These are phyloP conservation scores for Luehdorfia chinensis DNA, from an alignment of 1,140 invertebrate species.

Conservation along the genomic window DNA sequence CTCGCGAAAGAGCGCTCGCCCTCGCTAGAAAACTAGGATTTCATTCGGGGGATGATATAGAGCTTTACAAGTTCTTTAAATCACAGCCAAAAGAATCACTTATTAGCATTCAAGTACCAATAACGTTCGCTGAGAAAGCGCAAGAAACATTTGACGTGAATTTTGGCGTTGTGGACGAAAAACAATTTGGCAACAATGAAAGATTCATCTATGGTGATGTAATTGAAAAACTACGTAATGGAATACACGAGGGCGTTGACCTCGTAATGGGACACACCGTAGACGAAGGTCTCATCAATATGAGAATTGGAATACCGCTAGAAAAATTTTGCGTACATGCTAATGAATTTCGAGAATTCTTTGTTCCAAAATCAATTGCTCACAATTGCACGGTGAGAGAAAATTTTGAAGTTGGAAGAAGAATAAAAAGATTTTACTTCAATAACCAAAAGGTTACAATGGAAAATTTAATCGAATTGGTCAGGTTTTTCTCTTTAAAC, in stretches of 20 bases:
- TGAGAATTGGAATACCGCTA: neutral
- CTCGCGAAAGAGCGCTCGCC: conserved; percentile 29
- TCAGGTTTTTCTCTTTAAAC: conserved; percentile 17
- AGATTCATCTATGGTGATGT: conserved; percentile 32
- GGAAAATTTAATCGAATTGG: conserved; percentile 18
- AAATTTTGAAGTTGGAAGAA: conserved; percentile 25
- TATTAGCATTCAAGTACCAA: conserved; percentile 12
- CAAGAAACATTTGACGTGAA: neutral
- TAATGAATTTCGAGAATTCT: conserved; percentile 27
- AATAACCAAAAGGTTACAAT: conserved; percentile 11
- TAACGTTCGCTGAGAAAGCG: conserved; percentile 22
- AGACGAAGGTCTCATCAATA: conserved; percentile 27
- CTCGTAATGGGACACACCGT: conserved; percentile 30
- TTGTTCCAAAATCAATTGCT: conserved; percentile 16
- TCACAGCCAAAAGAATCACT: conserved; percentile 25
- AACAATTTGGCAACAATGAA: conserved; percentile 32
- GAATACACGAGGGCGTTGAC: conserved; percentile 35
- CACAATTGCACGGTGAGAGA: conserved; percentile 14
- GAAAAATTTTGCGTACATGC: conserved; percentile 7
- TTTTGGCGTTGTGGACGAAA: conserved; percentile 30
- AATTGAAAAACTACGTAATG: conserved; percentile 20
- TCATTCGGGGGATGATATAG: conserved; percentile 27
- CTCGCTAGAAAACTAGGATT: conserved; percentile 32
- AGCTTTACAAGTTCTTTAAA: conserved; percentile 34
- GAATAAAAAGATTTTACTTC: conserved; percentile 30